Conservation (phyloP, 2,113 vertebrate species). For the Thermophis baileyi region DNA sequence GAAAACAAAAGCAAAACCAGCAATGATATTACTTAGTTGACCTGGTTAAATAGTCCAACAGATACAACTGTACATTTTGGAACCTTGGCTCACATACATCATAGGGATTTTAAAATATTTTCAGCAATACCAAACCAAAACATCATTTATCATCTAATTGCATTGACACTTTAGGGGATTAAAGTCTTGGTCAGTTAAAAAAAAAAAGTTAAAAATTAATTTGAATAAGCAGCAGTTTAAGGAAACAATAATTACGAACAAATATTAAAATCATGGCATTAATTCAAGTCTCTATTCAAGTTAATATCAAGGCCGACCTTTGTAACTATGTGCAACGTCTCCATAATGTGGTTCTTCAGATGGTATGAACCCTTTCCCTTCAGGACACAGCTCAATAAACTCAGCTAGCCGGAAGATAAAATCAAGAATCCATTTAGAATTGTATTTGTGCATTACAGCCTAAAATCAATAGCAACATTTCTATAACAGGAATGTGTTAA, state of each 20-base stretch:
- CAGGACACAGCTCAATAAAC: slow-evolving; percentile 89
- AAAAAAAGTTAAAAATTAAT: not conserved
- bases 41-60: slow-evolving; percentile 5
- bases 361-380: slow-evolving; percentile 86
- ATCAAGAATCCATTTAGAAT: slow-evolving; percentile 21
- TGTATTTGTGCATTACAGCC: not conserved
- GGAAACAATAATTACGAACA: not conserved
- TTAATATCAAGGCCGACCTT: slow-evolving; percentile 68
- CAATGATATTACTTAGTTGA: not conserved
- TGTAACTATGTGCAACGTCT: slow-evolving; percentile 71
- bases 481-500: not conserved
- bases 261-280: not conserved
- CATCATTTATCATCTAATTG: not conserved
- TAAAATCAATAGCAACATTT: fast-evolving
- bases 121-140: not conserved
- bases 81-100: not conserved
- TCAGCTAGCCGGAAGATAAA: slow-evolving; percentile 75
- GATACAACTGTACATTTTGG: not conserved
- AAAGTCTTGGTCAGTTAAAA: not conserved
- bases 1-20: slow-evolving; percentile 13
- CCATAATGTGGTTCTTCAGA: slow-evolving; percentile 73
- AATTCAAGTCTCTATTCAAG: slow-evolving; percentile 20
- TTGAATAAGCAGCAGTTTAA: not conserved
- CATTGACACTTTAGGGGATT: not conserved
- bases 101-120: not conserved